phyloP scores from a whole-genome alignment of 2,888 invertebrate genomes.

The Lutraria lutraria region DNA sequence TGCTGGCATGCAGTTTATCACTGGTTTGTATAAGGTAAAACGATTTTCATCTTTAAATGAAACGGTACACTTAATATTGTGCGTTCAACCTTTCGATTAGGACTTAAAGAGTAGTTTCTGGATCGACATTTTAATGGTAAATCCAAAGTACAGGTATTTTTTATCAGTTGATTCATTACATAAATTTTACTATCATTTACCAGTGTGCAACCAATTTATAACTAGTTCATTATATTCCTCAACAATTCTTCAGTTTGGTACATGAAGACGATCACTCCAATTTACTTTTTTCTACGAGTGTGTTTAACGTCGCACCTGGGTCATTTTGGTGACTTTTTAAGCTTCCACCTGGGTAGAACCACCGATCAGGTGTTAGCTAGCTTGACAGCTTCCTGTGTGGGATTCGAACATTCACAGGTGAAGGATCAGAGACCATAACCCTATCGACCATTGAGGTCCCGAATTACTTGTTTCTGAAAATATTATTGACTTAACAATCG shows the following conservation, averaged over 20 bases:
- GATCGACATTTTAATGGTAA: background rate
- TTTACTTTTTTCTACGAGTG: background rate
- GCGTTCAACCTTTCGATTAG: background rate
- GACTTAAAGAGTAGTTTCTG: too few species aligned
- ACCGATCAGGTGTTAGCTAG: too few species aligned
- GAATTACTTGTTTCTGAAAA: too few species aligned
- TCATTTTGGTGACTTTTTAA: background rate
- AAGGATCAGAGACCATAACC: too few species aligned
- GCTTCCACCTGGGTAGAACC: too few species aligned
- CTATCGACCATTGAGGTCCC: too few species aligned
- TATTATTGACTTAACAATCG: too few species aligned
- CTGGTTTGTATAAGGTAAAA: slow-evolving; percentile 36
- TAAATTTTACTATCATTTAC: background rate
- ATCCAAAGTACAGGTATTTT: background rate
- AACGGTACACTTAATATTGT: background rate
- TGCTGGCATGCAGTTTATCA: slow-evolving; percentile 36
- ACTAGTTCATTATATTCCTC: too few species aligned
- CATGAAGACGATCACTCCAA: too few species aligned
- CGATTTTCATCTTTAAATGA: background rate
- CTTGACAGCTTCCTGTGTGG: too few species aligned
- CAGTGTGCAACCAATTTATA: background rate
- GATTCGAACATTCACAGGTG: too few species aligned
- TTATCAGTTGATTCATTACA: background rate
- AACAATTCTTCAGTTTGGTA: too few species aligned
- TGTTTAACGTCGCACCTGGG: background rate